These are phyloP conservation scores for Ctenosaura bakeri DNA, from an alignment of 2,797 vertebrate genomes.

Conservation along the genomic window DNA sequence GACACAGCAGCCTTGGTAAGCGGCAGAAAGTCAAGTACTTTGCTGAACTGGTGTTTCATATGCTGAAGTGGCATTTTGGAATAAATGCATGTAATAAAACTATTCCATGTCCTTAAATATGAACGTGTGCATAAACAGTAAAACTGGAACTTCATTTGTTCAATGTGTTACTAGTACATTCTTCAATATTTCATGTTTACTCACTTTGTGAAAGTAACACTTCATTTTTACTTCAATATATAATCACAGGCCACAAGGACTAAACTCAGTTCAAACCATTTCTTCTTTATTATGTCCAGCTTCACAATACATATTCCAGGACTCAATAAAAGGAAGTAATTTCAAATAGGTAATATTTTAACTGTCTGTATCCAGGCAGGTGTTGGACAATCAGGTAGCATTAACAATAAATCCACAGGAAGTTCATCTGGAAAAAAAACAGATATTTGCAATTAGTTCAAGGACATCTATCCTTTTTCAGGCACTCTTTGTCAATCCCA, in stretches of 20 bases:
- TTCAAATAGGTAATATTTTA: slow-evolving; percentile 76
- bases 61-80: not conserved
- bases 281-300: slow-evolving; percentile 82
- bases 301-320: slow-evolving; percentile 65
- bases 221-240: slow-evolving; percentile 28
- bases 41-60: not conserved
- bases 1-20: not conserved
- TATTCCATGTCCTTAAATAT: not conserved
- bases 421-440: slow-evolving; percentile 71
- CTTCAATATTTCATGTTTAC: not conserved
- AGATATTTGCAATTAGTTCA: slow-evolving; percentile 19
- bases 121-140: not conserved
- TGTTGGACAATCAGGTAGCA: slow-evolving; percentile 72
- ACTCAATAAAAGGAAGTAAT: slow-evolving; percentile 76
- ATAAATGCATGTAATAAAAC: not conserved
- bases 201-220: not conserved
- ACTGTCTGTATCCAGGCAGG: slow-evolving; percentile 74
- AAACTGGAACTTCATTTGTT: not conserved
- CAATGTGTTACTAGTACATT: not conserved
- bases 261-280: slow-evolving; percentile 72
- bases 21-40: not conserved
- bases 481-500: not conserved
- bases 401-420: slow-evolving; percentile 57
- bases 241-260: slow-evolving; percentile 26
- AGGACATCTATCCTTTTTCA: not conserved